Conservation (phyloP, 2,113 vertebrate species). For the Hypanus sabinus region DNA sequence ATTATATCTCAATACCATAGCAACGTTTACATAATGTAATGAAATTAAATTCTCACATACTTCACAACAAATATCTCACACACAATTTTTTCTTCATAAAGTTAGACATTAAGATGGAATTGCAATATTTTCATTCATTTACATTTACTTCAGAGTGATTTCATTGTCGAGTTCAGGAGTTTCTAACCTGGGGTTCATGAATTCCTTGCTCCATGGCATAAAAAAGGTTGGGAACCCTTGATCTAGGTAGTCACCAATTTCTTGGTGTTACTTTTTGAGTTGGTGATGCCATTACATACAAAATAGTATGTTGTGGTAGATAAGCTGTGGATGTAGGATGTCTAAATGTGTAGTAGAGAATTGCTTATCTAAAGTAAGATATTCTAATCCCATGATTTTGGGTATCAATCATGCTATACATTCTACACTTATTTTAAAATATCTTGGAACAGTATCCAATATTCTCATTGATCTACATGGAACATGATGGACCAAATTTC, state of each 20-base stretch:
- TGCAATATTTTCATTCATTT: not conserved
- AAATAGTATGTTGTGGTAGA: not conserved
- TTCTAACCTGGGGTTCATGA: too few relatives aligned
- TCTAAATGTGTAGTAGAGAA: not conserved
- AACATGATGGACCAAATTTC: not conserved
- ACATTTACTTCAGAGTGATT: not conserved
- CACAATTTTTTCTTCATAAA: not conserved
- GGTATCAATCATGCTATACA: not conserved
- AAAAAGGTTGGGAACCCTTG: too few relatives aligned
- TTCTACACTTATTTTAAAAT: not conserved
- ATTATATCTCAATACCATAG: not conserved
- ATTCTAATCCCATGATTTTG: not conserved
- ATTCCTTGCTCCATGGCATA: too few relatives aligned
- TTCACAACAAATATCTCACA: not conserved
- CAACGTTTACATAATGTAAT: not conserved
- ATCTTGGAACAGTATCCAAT: not conserved
- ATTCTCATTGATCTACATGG: not conserved
- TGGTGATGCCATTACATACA: not conserved
- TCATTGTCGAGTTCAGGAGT: not conserved
- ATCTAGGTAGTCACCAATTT: not conserved
- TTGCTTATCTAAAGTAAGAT: not conserved
- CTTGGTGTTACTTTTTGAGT: not conserved
- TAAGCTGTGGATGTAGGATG: not conserved
- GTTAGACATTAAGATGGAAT: not conserved
- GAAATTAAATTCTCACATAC: conserved; percentile 1